Conservation (phyloP, 2,113 vertebrate genomes). For the Potamarius usumacintae region DNA sequence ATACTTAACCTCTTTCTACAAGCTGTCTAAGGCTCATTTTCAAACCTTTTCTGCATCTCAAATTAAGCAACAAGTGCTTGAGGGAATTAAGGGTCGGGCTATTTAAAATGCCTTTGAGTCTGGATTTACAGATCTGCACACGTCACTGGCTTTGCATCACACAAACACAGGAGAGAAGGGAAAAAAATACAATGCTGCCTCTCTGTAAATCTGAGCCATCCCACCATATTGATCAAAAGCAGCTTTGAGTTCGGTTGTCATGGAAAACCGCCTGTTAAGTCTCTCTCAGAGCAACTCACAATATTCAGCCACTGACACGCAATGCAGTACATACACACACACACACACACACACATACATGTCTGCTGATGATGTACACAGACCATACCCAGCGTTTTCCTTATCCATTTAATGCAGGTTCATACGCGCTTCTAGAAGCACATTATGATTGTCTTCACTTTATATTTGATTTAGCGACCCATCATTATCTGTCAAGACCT, state of each 20-base stretch:
- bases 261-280: constrained; percentile 28
- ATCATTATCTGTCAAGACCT: background rate
- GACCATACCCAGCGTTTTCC: background rate
- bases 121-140: constrained; percentile 14
- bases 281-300: constrained; percentile 13
- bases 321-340: background rate
- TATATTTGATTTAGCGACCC: background rate
- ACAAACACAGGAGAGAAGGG: constrained; percentile 14
- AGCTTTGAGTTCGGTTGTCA: constrained; percentile 38
- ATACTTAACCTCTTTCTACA: background rate
- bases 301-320: constrained; percentile 17
- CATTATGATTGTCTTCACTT: background rate
- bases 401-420: background rate
- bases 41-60: background rate
- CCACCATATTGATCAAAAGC: constrained; percentile 38
- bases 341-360: background rate
- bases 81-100: constrained; percentile 1
- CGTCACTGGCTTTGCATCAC: background rate
- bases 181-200: constrained; percentile 14
- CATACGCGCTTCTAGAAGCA: background rate
- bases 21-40: background rate
- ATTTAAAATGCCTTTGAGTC: constrained; percentile 16
- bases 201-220: background rate
- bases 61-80: constrained; percentile 37
- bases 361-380: background rate